Evolutionary conservation across 2,888 invertebrate species (phyloP), one percentile per base, ranked within the genome.

Genomic region (Charanyca ferruginea): DNA sequence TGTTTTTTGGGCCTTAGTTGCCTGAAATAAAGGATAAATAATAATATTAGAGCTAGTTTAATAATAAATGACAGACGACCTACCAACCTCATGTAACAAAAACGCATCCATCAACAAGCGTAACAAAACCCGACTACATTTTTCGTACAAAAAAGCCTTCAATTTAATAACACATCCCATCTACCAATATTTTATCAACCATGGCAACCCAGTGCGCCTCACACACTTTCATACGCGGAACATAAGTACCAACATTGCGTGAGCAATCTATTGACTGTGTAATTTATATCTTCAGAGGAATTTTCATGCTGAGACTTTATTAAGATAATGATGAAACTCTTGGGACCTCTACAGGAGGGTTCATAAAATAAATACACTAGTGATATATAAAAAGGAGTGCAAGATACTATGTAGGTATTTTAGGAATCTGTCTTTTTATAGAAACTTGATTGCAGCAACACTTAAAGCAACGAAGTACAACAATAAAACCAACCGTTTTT

Each of bases 201-300:
- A 41, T 67, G 53, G 73, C 25, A 65, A 61, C 65, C 53, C 51
- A 48, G 25, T 25, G 25, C 11, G 20, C n/a, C 41, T 18, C 7
- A 32, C 47, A 32, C 41, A 68, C 66, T 60, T 55, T 28, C 69
- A 47, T 52, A 73, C 47, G 47, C 41, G 35, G 68, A 77, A 60
- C 72, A 74, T 70, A 76, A 79, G 77, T 75, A 75, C 70, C 83
- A 45, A 69, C 69, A 74, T 82, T 69, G 81, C 83, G 84, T 83
- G 86, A 83, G 80, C 81, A 83, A 85, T 87, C 83, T 81, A 84
- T 83, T 82, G 81, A 79, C 77, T 76, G 69, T 74, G 79, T 81
- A 84, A 84, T 87, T 84, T 84, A 84, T 85, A 66, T 62, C 59
- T 67, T 49, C 42, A 18, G 49, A 66, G 69, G 68, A 73, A 54